Base-by-base conservation (phyloP, 2,888 invertebrate genomes). In the Agriotes lineatus region DNA sequence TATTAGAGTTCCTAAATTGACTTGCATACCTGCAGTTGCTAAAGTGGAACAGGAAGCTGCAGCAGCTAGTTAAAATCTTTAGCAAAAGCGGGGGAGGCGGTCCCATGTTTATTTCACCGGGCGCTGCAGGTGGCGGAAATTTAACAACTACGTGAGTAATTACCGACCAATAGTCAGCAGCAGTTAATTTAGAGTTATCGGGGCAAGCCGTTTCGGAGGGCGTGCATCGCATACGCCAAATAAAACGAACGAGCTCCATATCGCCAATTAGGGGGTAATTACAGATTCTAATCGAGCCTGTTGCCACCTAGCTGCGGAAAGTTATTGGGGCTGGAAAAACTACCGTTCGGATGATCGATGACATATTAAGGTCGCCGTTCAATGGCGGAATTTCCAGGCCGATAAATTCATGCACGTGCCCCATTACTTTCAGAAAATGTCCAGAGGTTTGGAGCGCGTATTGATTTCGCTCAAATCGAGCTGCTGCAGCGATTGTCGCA, bases 331-430 rank as follows among this genome's bases (percentile, higher is more conserved):
- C 50, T 56, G 63, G 42, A 63, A 63, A 56, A 56, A 63, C 54
- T 63, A 56, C 30, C 63, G 56, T 54, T 63, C 42, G 42, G 22
- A 30, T 52, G 63, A 63, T 63, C 42, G 56, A 63, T 63, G 63
- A 56, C 56, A 56, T 56, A 63, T 63, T 63, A 63, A 56, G 63
- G 63, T 56, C 63, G 44, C 54, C 63, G 52, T 39, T 56, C 54
- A 44, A 63, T 63, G 33, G 63, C 30, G 33, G 61, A 60, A 60
- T 61, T 61, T 61, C 61, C 52, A 52, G 61, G 61, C 52, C 61
- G 61, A 61, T 52, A 52, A 61, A 52, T 52, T 52, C 61, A 52
- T 52, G 61, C 52, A 60, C 61, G 61, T 52, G 61, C 39, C 52
- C 52, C 61, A 50, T 61, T 52, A 61, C 61, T 61, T 61, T 61